A percentile compares a stretch with the other conserved stretches of the same genome.
Conservation (phyloP, 2,113 vertebrate species). For the Raphicerus campestris region DNA sequence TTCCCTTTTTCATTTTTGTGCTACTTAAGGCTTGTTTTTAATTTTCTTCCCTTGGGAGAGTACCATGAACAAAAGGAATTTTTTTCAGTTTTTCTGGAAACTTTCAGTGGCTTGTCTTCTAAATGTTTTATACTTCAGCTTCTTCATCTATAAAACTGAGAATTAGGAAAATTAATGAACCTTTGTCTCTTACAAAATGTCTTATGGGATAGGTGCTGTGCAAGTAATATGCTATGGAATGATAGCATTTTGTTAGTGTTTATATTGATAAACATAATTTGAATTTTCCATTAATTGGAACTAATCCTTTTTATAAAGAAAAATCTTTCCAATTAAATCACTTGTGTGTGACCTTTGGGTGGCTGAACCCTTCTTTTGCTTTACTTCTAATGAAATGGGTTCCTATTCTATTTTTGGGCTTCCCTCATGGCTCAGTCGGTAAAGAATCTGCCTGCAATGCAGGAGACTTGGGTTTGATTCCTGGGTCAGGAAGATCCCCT, state of each 20-base stretch:
- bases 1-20: not conserved
- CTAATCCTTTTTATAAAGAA: conserved; percentile 69
- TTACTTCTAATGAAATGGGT: conserved; percentile 67
- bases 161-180: conserved; percentile 62
- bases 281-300: conserved; percentile 69
- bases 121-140: conserved; percentile 45
- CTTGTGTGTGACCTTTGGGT: conserved; percentile 54
- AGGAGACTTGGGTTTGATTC: not conserved
- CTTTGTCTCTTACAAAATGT: conserved; percentile 37
- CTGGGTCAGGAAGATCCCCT: not conserved
- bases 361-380: conserved; percentile 58
- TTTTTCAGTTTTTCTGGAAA: conserved; percentile 40
- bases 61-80: conserved; percentile 21
- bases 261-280: conserved; percentile 65
- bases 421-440: not conserved
- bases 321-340: conserved; percentile 74
- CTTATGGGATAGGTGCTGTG: conserved; percentile 31
- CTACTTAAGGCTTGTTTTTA: not conserved
- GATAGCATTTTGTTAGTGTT: conserved; percentile 53
- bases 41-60: not conserved
- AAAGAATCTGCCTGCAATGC: not conserved
- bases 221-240: conserved; percentile 35
- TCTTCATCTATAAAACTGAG: conserved; percentile 61
- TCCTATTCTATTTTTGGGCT: not conserved
- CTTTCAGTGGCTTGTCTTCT: conserved; percentile 27